Conservation (phyloP, 2,113 vertebrate genomes). For the Opisthocomus hoazin region DNA sequence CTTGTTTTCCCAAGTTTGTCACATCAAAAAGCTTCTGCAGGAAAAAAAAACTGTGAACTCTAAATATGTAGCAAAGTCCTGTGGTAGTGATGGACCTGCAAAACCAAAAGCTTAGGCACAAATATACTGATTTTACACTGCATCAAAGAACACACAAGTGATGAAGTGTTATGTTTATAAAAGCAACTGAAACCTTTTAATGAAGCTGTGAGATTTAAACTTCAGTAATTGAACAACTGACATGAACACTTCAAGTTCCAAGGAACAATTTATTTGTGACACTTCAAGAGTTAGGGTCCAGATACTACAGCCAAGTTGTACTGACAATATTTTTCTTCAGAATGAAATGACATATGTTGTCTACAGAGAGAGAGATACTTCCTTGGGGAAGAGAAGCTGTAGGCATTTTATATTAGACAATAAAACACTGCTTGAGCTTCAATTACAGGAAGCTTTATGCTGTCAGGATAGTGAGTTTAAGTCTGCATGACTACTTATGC, state of each 20-base stretch:
- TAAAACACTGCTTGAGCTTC: not conserved
- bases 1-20: not conserved
- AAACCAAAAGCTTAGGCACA: not conserved
- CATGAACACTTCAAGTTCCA: not conserved
- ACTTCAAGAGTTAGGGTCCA: not conserved
- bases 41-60: not conserved
- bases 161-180: not conserved
- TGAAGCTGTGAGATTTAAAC: not conserved
- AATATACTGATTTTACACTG: not conserved
- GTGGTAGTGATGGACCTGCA: not conserved
- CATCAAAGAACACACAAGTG: not conserved
- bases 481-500: accelerated
- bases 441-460: not conserved
- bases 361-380: not conserved
- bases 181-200: not conserved
- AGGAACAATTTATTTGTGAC: not conserved
- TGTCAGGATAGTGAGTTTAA: not conserved
- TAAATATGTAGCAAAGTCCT: not conserved
- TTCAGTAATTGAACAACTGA: not conserved
- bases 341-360: not conserved
- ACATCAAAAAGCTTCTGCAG: not conserved
- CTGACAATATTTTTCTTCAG: not conserved
- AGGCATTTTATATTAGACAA: not conserved
- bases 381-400: not conserved
- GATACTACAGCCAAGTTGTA: not conserved